Evolutionary conservation across 1,140 invertebrate species (phyloP).

Genomic region (Parasteatoda tepidariorum): DNA sequence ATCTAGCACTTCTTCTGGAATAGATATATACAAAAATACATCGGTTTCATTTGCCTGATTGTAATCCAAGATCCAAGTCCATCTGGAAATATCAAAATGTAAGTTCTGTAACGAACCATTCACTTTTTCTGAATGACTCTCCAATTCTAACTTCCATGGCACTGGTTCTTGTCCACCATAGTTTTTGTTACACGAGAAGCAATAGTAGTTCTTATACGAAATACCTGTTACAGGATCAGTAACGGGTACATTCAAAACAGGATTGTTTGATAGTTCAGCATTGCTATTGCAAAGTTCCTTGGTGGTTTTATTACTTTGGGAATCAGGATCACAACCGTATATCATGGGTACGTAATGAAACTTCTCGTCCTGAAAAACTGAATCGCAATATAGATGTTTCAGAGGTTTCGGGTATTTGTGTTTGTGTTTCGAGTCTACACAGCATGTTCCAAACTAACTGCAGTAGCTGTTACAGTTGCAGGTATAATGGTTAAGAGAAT

Average conservation of each 20-base stretch:
- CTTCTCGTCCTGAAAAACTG: no score
- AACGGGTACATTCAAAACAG: slow-evolving; percentile 66
- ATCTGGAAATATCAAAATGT: no score
- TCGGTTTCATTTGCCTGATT: no score
- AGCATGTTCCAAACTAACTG: background rate
- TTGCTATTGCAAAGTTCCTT: background rate
- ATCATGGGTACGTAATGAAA: background rate
- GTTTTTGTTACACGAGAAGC: slow-evolving; percentile 72
- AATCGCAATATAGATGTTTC: background rate
- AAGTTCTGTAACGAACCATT: no score
- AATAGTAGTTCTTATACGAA: slow-evolving; percentile 73
- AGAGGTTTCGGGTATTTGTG: no score
- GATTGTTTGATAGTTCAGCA: background rate
- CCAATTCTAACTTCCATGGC: background rate
- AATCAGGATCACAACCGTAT: background rate
- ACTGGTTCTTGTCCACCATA: background rate
- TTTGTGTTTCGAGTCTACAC: background rate
- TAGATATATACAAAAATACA: no score
- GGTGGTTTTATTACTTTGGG: background rate
- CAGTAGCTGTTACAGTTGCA: slow-evolving; percentile 10
- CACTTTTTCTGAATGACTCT: background rate
- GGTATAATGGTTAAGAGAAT: background rate
- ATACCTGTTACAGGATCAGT: slow-evolving; percentile 68
- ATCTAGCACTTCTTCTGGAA: no score
- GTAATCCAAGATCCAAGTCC: no score